Conservation (phyloP, 2,888 invertebrate species). For the Nipponacmea schrenckii region DNA sequence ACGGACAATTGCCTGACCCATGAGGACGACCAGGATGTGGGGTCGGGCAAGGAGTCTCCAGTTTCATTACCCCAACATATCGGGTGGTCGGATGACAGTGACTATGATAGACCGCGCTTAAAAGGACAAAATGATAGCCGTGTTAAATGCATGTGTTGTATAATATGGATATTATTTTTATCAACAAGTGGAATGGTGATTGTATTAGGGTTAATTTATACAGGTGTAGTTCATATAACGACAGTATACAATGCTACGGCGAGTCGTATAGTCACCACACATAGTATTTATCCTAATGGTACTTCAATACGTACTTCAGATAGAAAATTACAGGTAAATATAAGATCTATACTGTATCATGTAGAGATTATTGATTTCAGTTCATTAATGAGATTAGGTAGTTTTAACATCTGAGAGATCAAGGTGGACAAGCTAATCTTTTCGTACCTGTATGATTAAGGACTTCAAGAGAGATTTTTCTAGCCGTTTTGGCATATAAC, state of each 20-base stretch:
- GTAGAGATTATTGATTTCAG: no score
- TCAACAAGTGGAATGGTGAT: background rate
- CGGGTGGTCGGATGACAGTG: background rate
- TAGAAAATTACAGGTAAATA: constrained; percentile 5
- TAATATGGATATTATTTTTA: constrained; percentile 6
- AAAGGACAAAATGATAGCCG: constrained; percentile 5
- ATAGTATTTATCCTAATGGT: constrained; percentile 6
- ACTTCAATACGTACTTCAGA: background rate
- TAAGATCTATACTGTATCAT: background rate
- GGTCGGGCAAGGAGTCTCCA: background rate
- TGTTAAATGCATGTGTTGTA: constrained; percentile 6
- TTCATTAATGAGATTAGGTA: no score
- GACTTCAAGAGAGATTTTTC: no score
- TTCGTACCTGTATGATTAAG: no score
- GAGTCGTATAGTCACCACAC: background rate
- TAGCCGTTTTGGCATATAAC: no score
- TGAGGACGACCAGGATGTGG: background rate
- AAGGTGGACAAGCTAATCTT: no score
- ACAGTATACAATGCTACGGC: background rate
- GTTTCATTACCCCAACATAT: background rate
- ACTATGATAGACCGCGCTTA: background rate
- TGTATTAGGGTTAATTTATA: background rate
- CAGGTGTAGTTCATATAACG: background rate
- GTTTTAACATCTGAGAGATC: no score
- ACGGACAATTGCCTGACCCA: background rate